Base-by-base conservation (phyloP, 1,140 invertebrate genomes). In the Drosophila aff. region DNA sequence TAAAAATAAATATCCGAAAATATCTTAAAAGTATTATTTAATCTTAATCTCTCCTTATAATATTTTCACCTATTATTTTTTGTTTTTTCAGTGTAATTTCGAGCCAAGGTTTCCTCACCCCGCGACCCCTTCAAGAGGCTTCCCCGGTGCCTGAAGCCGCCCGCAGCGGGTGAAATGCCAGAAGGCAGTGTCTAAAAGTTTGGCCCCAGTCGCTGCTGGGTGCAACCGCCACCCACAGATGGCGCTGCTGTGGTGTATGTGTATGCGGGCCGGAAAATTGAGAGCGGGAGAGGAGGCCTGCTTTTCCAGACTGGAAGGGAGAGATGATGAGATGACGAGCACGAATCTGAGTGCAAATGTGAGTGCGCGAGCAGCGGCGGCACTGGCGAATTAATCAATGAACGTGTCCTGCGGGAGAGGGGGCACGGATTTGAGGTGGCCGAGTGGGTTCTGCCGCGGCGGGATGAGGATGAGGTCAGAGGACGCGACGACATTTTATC, bases 361-460 rank as follows among this genome's bases (percentile, higher is more conserved):
- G 77, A 79, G 77, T 79, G 76, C 68, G 78, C 57, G 58, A 79
- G 65, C 76, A 66, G 41, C 46, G 16, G 23, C 46, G 46, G 46
- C 46, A 69, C 71, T 79, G 73, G 76, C 63, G 80, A 86, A 85
- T 87, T 87, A 87, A 87, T 87, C 84, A 87, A 87, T 87, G 84
- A 86, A 86, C 58, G 82, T 81, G 66, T 85, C 84, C 84, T 82
- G 76, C 76, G 81, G 81, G 83, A 82, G 67, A 0, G 33, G 33
- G 40, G 31, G 67, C 36, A 23, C 28, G 23, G 43, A 40, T 46
- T 43, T 41, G 7, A 26, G 46, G 43, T 21, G 33, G 33, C 21
- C 28, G 59, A 33, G 18, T 33, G 18, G 15, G 28, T 11, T 28
- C 9, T 28, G 21, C 13, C 15, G n/a, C 36, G 46, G 15, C 16